These are phyloP conservation scores for Mythimna lalbum DNA, from an alignment of 2,888 invertebrate genomes.

Conservation along the genomic window DNA sequence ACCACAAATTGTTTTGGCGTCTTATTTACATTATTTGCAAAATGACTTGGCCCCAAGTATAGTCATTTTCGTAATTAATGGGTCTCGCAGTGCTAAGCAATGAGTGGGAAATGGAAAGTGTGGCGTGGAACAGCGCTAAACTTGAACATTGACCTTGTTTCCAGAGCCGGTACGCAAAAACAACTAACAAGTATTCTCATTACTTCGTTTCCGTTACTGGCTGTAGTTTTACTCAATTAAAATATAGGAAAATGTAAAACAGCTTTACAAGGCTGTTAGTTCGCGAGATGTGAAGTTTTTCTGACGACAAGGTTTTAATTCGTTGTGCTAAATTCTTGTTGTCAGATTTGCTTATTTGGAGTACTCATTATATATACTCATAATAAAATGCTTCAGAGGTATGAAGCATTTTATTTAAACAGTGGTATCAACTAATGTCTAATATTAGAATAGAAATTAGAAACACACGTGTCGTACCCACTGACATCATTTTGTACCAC, in stretches of 20 bases:
- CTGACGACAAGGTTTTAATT: neutral
- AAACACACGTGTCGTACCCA: neutral
- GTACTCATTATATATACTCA: too few relatives aligned
- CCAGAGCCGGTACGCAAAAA: slow-evolving; percentile 58
- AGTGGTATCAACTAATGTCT: neutral
- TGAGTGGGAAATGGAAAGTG: slow-evolving; percentile 75
- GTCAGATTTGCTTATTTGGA: neutral
- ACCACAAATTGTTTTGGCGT: slow-evolving; percentile 24
- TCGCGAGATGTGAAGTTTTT: slow-evolving; percentile 23
- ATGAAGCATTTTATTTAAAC: neutral
- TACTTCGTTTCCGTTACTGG: slow-evolving; percentile 61
- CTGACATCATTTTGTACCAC: slow-evolving; percentile 34
- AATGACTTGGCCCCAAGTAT: slow-evolving; percentile 25
- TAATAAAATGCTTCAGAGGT: too few relatives aligned
- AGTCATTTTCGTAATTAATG: slow-evolving; percentile 64
- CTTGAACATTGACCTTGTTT: slow-evolving; percentile 79
- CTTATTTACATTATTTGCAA: slow-evolving; percentile 38
- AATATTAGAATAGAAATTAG: neutral
- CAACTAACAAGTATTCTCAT: slow-evolving; percentile 58
- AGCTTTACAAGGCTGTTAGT: slow-evolving; percentile 5
- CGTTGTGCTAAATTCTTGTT: neutral
- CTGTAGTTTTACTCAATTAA: slow-evolving; percentile 46
- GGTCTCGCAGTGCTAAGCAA: slow-evolving; percentile 66
- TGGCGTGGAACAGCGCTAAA: slow-evolving; percentile 75
- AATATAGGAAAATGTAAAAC: slow-evolving; percentile 19